Base-by-base conservation (phyloP, 2,797 vertebrate species). In the Sternarchorhynchus goeldii region DNA sequence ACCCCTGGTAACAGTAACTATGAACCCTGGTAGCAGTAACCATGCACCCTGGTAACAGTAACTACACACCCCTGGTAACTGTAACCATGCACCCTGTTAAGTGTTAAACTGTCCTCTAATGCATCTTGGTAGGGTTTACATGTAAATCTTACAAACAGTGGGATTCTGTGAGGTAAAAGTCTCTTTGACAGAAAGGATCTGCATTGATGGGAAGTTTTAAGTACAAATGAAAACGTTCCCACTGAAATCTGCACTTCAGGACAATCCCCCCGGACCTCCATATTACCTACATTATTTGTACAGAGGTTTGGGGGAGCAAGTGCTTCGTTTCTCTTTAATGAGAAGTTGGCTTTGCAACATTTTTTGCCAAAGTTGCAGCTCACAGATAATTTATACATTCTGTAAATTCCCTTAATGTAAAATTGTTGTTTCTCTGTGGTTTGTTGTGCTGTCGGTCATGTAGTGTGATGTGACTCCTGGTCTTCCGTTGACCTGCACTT, bases 201-300 rank as follows among this genome's bases (percentile, higher is more conserved):
- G 75, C 80, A 70, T 60, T 53, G 57, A 83, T 87, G 63, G 84
- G 86, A 88, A 85, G 77, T 31, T 18, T 73, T 36, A 79, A 76
- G 59, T 70, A 76, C 58, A 83, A 79, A 78, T 20, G 50, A 86
- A 34, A 58, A 76, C 76, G 71, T 20, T 85, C 75, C 84, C 80
- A 77, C 31, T 82, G 58, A 85, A 87, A 85, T 82, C 34, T 66
- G 82, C 55, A 85, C 64, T 85, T 56, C 59, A 76, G 70, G 73
- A 86, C 83, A 87, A 89, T 60, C 32, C 83, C 82, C 85, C 82
- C 75, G 84, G 80, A 84, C 79, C 80, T 80, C 74, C 80, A 80
- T 84, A 82, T 80, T 66, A 85, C 50, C 45, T 81, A 69, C 81
- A 80, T 82, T 80, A 71, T 77, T 73, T 56, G 79, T n/a, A 21